Conservation (phyloP, 2,888 invertebrate genomes). For the Geotrupes spiniger region DNA sequence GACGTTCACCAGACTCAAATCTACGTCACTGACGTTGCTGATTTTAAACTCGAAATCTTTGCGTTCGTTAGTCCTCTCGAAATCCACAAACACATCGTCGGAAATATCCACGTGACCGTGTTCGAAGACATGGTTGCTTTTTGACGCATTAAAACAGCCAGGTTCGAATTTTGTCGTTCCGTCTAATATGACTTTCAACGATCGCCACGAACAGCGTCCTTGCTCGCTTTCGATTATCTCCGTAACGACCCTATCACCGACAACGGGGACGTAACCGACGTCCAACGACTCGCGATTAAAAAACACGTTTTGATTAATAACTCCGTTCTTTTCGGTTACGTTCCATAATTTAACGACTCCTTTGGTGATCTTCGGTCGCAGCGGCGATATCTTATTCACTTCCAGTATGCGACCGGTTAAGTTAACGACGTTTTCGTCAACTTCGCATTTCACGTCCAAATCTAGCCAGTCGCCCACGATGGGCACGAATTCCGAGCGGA, state of each 20-base stretch:
- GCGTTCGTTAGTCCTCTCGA: slow-evolving; percentile 48
- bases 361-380: slow-evolving; percentile 56
- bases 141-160: no score
- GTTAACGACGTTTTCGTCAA: slow-evolving; percentile 57
- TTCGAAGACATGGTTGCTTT: no score
- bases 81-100: slow-evolving; percentile 47
- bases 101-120: slow-evolving; percentile 50
- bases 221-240: slow-evolving; percentile 75
- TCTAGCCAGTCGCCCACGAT: slow-evolving; percentile 68
- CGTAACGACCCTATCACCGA: slow-evolving; percentile 62
- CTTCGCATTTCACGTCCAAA: slow-evolving; percentile 61
- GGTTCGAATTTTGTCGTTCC: slow-evolving; percentile 15
- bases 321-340: slow-evolving; percentile 49
- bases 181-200: slow-evolving; percentile 51
- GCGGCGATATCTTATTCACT: slow-evolving; percentile 59
- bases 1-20: slow-evolving; percentile 53
- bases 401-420: slow-evolving; percentile 59
- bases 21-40: slow-evolving; percentile 48
- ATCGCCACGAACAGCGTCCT: slow-evolving; percentile 58
- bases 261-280: slow-evolving; percentile 54
- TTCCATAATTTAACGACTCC: slow-evolving; percentile 54
- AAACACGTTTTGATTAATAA: slow-evolving; percentile 59
- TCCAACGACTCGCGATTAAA: slow-evolving; percentile 59
- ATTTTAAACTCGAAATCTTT: slow-evolving; percentile 52
- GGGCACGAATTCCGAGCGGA: slow-evolving; percentile 64